Evolutionary conservation across 2,888 invertebrate genomes (phyloP), one percentile per base, ranked within the genome.

Genomic region (Drosophila koepferae): DNA sequence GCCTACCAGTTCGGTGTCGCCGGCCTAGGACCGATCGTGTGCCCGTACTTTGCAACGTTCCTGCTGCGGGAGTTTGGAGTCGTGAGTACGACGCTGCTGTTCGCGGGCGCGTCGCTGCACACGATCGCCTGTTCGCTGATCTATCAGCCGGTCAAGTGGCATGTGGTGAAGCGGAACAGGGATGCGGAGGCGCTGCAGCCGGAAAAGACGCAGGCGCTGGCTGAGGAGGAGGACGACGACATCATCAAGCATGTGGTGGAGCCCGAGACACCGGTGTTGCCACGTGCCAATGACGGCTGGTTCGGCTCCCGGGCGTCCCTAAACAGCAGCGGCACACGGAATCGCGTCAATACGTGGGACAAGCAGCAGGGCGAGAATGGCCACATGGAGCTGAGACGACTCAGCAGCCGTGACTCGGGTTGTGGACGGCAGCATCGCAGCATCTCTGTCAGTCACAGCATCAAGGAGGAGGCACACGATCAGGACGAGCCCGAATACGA

Each of bases 101-200:
- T 96, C 80, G 94, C 95, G 20, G 96, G 95, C 5, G 94, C 96
- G 66, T 94, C 96, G 1, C 92, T 96, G 62, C 96, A 97, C 88
- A 95, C 96, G 0, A 92, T 96, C 58, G 95, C 95, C 34, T 95
- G 95, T 78, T 94, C 96, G 3, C 93, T 96, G 66, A 92, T 97
- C 60, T 93, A 96, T 49, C 96, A 96, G 87, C 97, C 97, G 4
- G 96, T 96, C 0, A 95, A 95, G 91, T 96, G 95, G 96, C 96
- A 97, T 90, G 93, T 94, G 5, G 95, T 95, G 88, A 94, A 93
- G 81, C 94, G 68, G 93, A 94, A 64, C 5, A 74, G 58, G 36
- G 91, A 91, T 40, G 82, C 82, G 0, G 91, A 91, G 70, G 86
- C 86, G 5, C 38, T 74, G 36, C 75, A 86, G 65, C 61, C 64